Conservation (phyloP, 2,888 invertebrate genomes). For the Amphipoea lucens region DNA sequence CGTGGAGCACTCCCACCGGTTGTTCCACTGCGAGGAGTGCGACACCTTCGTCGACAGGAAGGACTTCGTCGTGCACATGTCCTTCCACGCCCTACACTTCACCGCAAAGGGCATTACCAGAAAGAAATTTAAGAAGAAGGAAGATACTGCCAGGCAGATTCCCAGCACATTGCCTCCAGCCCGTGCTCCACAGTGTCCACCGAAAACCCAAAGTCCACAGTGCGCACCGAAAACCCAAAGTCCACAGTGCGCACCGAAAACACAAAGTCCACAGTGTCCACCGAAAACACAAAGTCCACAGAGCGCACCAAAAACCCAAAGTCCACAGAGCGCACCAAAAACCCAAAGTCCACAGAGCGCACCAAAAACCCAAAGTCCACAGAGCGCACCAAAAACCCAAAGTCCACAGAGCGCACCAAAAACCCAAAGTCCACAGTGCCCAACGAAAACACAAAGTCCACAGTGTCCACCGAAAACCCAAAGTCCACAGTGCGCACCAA, state of each 20-base stretch:
- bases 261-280: not conserved
- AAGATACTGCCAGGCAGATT: slow-evolving; percentile 8
- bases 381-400: not conserved
- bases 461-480: not conserved
- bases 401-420: not conserved
- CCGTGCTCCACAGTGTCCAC: not conserved
- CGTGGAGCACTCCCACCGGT: slow-evolving; percentile 73
- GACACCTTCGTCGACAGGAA: slow-evolving; percentile 77
- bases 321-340: not conserved
- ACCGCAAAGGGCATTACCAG: slow-evolving; percentile 34
- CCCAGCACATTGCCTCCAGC: not conserved
- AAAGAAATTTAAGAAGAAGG: slow-evolving; percentile 25
- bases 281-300: not conserved
- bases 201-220: not conserved
- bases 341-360: not conserved
- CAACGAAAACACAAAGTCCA: not conserved
- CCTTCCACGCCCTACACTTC: slow-evolving; percentile 76
- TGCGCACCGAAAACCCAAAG: not conserved
- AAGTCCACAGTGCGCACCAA: too few relatives aligned
- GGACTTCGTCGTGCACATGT: slow-evolving; percentile 82
- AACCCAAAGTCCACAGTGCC: not conserved
- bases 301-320: not conserved
- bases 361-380: not conserved
- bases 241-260: not conserved
- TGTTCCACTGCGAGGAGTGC: slow-evolving; percentile 86